Conservation (phyloP, 2,888 invertebrate genomes). For the Oegoconia quadripuncta region DNA sequence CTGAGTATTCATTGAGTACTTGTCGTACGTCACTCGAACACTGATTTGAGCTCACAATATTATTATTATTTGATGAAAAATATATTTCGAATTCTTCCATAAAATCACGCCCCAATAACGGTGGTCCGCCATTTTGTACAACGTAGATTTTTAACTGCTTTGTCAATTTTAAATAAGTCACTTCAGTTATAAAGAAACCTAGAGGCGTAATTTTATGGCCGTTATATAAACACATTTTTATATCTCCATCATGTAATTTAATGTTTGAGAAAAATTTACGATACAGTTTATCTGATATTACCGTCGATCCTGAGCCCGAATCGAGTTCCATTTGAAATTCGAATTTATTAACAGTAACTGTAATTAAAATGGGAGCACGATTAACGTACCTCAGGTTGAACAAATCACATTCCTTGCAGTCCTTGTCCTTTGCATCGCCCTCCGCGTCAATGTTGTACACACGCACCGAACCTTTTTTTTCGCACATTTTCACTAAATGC, state of each 20-base stretch:
- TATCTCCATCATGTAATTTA: not conserved
- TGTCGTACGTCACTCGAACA: not conserved
- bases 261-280: not conserved
- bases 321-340: not conserved
- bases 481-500: not conserved
- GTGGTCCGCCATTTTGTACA: conserved; percentile 4
- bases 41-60: not conserved
- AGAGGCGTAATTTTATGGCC: conserved; percentile 3
- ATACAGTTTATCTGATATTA: not conserved
- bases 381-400: conserved; percentile 2
- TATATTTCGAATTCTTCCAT: conserved; percentile 2
- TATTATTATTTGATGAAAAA: not conserved
- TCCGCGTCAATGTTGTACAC: conserved; percentile 4
- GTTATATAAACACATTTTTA: conserved; percentile 1
- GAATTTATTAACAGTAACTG: not conserved
- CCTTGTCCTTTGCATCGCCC: not conserved
- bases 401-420: conserved; percentile 9
- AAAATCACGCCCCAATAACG: conserved; percentile 8
- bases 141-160: conserved; percentile 3
- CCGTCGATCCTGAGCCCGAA: not conserved
- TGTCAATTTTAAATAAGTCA: no score
- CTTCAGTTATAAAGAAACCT: not conserved
- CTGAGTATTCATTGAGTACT: not conserved
- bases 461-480: not conserved
- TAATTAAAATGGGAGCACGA: conserved; percentile 3